Base-by-base conservation (phyloP, 2,797 vertebrate species). In the Pelodytes ibericus region DNA sequence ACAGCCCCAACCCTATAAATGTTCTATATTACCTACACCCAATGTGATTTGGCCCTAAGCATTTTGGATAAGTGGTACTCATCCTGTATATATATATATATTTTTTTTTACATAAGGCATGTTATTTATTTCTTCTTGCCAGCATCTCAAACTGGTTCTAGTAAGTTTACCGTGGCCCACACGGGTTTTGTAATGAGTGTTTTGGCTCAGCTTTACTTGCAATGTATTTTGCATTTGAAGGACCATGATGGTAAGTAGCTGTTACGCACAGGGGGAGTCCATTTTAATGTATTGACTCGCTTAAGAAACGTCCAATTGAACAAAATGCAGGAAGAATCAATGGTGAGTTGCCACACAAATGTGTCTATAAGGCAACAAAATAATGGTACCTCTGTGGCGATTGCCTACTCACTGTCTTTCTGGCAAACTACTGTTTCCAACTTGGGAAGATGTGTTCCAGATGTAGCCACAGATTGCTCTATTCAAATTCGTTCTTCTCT, bases 301-400 rank as follows among this genome's bases (percentile, higher is more conserved):
- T 72, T 73, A 72, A 72, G 68, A 49, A 18, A 78, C 58, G 63
- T 53, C 39, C 57, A 67, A 72, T 72, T 78, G 73, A 30, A 72
- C 62, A 9, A 59, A 78, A 62, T 61, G 33, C 39, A 78, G 41
- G 57, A 68, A 26, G 25, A 53, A 73, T 27, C 3, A 29, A 72
- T 44, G 15, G 41, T 29, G 31, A 53, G n/a, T 53, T 2, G 57
- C 6, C 16, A 39, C 30, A 44, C 56, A 62, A 78, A 78, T 53
- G 31, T 61, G 72, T 78, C 76, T 78, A 69, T 62, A 66, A 78
- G 75, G 75, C 41, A 66, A 78, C 68, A 20, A 26, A 53, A 71
- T 61, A 77, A 72, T 67, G 39, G 26, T 63, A 72, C 62, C 72
- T 59, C 63, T 62, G 31, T 41, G 20, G 57, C 41, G 44, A 72